Base-by-base conservation (phyloP, 2,797 vertebrate species). In the Sorex maritimensis region DNA sequence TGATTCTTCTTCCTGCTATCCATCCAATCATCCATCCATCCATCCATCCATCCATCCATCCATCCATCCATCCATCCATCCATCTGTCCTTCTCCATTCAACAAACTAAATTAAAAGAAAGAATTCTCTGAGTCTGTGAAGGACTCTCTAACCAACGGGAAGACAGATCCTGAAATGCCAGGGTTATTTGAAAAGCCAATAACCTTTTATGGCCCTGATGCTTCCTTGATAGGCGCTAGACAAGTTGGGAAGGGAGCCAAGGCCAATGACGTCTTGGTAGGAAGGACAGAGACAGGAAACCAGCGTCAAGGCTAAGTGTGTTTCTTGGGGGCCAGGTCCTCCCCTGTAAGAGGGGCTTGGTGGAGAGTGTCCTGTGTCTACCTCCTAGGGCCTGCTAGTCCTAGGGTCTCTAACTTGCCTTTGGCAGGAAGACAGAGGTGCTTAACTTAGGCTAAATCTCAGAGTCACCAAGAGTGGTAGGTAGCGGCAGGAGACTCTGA, bases 251-350 rank as follows among this genome's bases (percentile, higher is more conserved):
- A 77, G 69, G n/a, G 78, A 92, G 90, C 81, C 83, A 83, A 81
- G 72, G 81, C 23, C 34, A 63, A 11, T 86, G 93, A 75, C 6
- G 10, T 93, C 72, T 52, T 15, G 71, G 75, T 75, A 30, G 92
- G 78, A 90, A 94, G 78, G 89, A 71, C 84, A 85, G 80, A 0
- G 0, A 74, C 90, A 85, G 89, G 94, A 88, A 92, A 30, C 26
- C 26, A 13, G 80, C 68, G 19, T 83, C 87, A 15, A 65, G 55
- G 83, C 61, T 28, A 34, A 88, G 67, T 21, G 52, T 38, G 69
- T 90, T 38, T 81, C 80, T 23, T 17, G 14, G 49, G 55, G 72
- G 24, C 6, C 10, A 46, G 23, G 6, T 21, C 79, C 77, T 46
- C 71, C 24, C 13, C 34, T 38, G 49, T 8, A 24, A 23, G 34